Evolutionary conservation across 2,113 vertebrate genomes (phyloP).

Genomic region (Reinhardtius hippoglossoides): DNA sequence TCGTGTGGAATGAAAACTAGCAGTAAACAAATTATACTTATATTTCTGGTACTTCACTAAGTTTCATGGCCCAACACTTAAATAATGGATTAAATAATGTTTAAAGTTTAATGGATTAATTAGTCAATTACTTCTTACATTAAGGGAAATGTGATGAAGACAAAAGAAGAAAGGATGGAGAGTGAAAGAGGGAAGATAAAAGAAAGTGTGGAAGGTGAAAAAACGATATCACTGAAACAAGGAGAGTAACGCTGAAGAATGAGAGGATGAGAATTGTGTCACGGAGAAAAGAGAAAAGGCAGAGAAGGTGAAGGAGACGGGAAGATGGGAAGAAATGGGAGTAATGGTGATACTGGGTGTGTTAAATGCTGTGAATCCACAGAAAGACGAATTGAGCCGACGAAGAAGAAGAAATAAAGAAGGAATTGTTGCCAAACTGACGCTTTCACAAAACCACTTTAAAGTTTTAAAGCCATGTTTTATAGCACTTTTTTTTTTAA

Average conservation of each 20-base stretch:
- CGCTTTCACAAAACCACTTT: constrained; percentile 14
- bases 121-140: no score
- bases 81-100: no score
- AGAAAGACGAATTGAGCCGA: background rate
- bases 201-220: no score
- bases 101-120: no score
- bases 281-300: background rate
- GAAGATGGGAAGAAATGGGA: background rate
- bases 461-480: constrained; percentile 5
- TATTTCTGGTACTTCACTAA: no score
- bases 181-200: no score
- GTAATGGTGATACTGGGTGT: background rate
- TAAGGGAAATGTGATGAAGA: no score
- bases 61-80: no score
- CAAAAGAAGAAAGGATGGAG: no score
- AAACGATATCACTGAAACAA: background rate
- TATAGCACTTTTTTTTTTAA: constrained; percentile 1
- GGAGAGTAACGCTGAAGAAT: background rate
- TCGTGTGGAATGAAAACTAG: no score
- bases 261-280: background rate
- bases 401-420: background rate
- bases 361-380: background rate
- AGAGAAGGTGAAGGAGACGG: background rate
- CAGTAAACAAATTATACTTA: no score
- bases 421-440: background rate